Base-by-base conservation (phyloP, 2,888 invertebrate species). In the Patella caerulea region DNA sequence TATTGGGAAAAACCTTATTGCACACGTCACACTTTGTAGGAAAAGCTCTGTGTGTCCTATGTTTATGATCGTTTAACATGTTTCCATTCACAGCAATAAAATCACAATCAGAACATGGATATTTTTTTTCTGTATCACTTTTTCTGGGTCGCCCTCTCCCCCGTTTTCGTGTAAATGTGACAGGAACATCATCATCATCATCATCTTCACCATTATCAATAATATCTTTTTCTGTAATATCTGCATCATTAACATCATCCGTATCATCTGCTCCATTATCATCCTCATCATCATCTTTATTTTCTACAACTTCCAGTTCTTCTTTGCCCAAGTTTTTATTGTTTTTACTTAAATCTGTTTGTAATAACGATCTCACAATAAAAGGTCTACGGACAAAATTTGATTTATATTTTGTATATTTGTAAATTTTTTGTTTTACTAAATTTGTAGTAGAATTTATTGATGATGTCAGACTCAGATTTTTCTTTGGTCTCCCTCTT, bases 1-100 rank as follows among this genome's bases (percentile, higher is more conserved):
- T 74, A 73, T 83, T 86, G 9, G 81, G 82, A 73, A 88, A 88
- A 12, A 86, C 79, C 78, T 88, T 87, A 24, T 81, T 78, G 81
- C 88, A 88, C 11, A 86, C 55, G 45, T 84, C 83, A 83, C 88
- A 88, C 74, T 83, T 83, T 1, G 78, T 78, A 14, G 83, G 83
- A 71, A 78, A 75, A 15, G 83, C 79, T 55, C 77, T 72, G 73
- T 87, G 87, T 70, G 82, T 72, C 34, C 82, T 77, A 45, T 78
- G 78, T 69, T 71, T 78, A 73, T 87, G 87, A 59, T 82, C 82
- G 15, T 74, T 74, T 12, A 86, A 75, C 71, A 80, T 78, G 45
- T 81, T 81, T 71, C 79, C 79, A 24, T 73, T 85, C 75, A 83
- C 82, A 34, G 82, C 83, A 7, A 79, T 78, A 79, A 84, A 85